These are phyloP conservation scores for Bombus confusus DNA, from an alignment of 1,140 invertebrate species.

Conservation along the genomic window DNA sequence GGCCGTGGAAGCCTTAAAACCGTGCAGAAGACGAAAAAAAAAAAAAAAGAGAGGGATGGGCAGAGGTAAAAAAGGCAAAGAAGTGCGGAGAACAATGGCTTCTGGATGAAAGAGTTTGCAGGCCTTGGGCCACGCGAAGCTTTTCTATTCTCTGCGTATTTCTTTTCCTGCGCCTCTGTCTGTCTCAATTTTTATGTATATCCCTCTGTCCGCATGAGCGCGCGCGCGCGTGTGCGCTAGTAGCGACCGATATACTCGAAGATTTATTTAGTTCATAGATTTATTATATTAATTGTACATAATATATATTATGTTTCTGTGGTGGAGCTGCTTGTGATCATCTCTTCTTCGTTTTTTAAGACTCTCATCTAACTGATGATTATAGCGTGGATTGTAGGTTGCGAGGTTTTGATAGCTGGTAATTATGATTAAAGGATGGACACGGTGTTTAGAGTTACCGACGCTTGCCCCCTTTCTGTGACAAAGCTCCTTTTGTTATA, in stretches of 20 bases:
- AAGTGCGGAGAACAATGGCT: conserved; percentile 51
- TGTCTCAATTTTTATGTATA: neutral
- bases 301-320: neutral
- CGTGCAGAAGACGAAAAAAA: neutral
- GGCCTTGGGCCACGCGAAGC: conserved; percentile 42
- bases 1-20: conserved; percentile 27
- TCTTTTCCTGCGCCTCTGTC: neutral
- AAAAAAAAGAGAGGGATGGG: neutral
- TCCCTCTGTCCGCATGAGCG: neutral
- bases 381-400: neutral
- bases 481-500: neutral
- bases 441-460: neutral
- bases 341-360: neutral
- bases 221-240: neutral
- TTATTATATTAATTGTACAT: too few relatives aligned
- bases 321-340: neutral
- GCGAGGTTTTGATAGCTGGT: neutral
- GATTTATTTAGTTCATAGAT: too few relatives aligned
- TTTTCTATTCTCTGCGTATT: conserved; percentile 34
- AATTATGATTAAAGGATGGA: neutral
- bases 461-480: neutral
- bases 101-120: conserved; percentile 62
- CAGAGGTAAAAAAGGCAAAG: conserved; percentile 15
- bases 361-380: too few relatives aligned
- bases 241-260: conserved; percentile 27